Conservation (phyloP, 1,140 invertebrate species). For the Aethina tumida region DNA sequence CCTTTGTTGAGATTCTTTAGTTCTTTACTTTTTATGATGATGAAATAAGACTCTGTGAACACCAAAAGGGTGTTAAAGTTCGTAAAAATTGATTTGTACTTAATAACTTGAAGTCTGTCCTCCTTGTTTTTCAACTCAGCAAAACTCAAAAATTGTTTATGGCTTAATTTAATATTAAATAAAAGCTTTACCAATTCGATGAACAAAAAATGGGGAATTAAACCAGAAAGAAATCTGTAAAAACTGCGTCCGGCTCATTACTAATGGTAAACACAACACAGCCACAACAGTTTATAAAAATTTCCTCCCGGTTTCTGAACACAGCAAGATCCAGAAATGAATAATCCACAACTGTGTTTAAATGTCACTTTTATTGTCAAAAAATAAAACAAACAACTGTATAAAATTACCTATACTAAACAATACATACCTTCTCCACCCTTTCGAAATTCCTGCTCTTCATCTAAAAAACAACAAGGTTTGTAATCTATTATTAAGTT, state of each 20-base stretch:
- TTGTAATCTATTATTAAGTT: not conserved
- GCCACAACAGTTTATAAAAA: slow-evolving; percentile 41
- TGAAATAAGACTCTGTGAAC: too few relatives aligned
- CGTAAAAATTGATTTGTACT: too few relatives aligned
- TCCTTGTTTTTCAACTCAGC: too few relatives aligned
- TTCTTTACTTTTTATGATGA: too few relatives aligned
- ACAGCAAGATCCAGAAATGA: slow-evolving; percentile 13
- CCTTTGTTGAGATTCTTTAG: too few relatives aligned
- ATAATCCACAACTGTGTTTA: slow-evolving; percentile 7
- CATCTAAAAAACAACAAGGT: slow-evolving; percentile 68
- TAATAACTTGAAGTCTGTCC: too few relatives aligned
- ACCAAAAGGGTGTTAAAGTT: too few relatives aligned
- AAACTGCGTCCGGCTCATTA: slow-evolving; percentile 10
- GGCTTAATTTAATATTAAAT: too few relatives aligned
- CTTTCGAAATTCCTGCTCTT: slow-evolving; percentile 91
- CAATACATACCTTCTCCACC: slow-evolving; percentile 89
- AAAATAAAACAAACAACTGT: slow-evolving; percentile 2
- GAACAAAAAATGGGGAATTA: slow-evolving; percentile 13
- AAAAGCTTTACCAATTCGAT: too few relatives aligned
- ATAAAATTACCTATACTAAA: slow-evolving; percentile 7
- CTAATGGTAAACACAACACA: slow-evolving; percentile 8
- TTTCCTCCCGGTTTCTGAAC: slow-evolving; percentile 50
- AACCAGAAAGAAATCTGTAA: slow-evolving; percentile 32
- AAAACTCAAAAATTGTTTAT: too few relatives aligned
- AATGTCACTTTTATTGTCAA: slow-evolving; percentile 13